A percentile compares a stretch with the other conserved stretches of the same genome.
Evolutionary conservation across 2,888 invertebrate genomes (phyloP).

Genomic region (Tipula unca): DNA sequence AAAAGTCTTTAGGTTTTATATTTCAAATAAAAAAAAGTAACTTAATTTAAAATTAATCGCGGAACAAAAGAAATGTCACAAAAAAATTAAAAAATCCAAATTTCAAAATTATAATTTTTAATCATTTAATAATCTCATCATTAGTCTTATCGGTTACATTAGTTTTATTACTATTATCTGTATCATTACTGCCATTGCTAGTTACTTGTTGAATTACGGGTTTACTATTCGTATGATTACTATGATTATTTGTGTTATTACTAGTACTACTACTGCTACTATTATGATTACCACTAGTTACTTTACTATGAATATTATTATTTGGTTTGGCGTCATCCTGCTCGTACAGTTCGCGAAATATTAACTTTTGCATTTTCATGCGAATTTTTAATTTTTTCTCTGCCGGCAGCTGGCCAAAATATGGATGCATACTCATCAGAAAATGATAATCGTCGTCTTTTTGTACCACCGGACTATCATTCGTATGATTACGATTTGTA

Average conservation of each 20-base stretch:
- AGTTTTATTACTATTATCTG: not conserved
- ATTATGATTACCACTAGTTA: not conserved
- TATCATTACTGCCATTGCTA: not conserved
- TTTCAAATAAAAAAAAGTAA: not conserved
- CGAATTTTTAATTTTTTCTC: slow-evolving; percentile 41
- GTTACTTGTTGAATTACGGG: not conserved
- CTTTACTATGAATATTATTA: not conserved
- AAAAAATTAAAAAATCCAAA: not conserved
- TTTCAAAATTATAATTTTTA: not conserved
- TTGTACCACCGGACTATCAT: not conserved
- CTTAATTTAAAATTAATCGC: not conserved
- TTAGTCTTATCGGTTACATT: slow-evolving; percentile 14
- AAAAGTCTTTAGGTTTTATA: not conserved
- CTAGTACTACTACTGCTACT: not conserved
- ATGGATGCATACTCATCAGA: slow-evolving; percentile 40
- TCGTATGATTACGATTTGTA: not conserved
- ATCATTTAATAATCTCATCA: not conserved
- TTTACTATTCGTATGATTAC: not conserved
- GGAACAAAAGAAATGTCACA: not conserved
- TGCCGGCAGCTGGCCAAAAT: slow-evolving; percentile 39
- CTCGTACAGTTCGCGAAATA: slow-evolving; percentile 41
- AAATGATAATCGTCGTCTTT: slow-evolving; percentile 41
- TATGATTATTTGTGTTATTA: not conserved
- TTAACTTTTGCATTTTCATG: slow-evolving; percentile 42
- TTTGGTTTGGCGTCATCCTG: slow-evolving; percentile 29